phyloP scores from a whole-genome alignment of 1,140 invertebrate genomes.

The Carposina sasakii region DNA sequence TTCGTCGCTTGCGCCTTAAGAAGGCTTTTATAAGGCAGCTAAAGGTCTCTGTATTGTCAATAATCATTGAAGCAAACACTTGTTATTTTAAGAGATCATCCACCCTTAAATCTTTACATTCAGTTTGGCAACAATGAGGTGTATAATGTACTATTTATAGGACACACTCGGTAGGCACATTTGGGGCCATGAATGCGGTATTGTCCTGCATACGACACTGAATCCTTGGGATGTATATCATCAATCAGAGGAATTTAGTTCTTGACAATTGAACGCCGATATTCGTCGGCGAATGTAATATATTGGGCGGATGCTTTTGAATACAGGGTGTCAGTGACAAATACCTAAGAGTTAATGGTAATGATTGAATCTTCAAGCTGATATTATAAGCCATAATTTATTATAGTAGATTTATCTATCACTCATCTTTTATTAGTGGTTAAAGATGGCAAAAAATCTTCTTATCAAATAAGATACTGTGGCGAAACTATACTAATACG shows the following conservation, averaged over 20 bases:
- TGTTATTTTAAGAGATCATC: slow-evolving; percentile 73
- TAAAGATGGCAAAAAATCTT: too few relatives aligned
- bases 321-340: too few relatives aligned
- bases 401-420: too few relatives aligned
- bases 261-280: slow-evolving; percentile 44
- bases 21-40: slow-evolving; percentile 65
- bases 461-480: too few relatives aligned
- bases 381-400: too few relatives aligned
- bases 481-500: too few relatives aligned
- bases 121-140: slow-evolving; percentile 54
- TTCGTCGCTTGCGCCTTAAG: slow-evolving; percentile 25
- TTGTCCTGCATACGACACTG: slow-evolving; percentile 22
- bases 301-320: slow-evolving; percentile 6
- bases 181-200: slow-evolving; percentile 36
- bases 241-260: slow-evolving; percentile 53
- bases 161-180: slow-evolving; percentile 64
- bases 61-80: slow-evolving; percentile 73
- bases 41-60: slow-evolving; percentile 67
- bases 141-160: slow-evolving; percentile 72
- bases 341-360: too few relatives aligned
- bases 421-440: too few relatives aligned
- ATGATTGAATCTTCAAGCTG: too few relatives aligned
- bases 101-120: slow-evolving; percentile 63
- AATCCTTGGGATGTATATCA: slow-evolving; percentile 37
- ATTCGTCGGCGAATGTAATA: slow-evolving; percentile 25